Base-by-base conservation (phyloP, 2,888 invertebrate species). In the Cryptus armator region DNA sequence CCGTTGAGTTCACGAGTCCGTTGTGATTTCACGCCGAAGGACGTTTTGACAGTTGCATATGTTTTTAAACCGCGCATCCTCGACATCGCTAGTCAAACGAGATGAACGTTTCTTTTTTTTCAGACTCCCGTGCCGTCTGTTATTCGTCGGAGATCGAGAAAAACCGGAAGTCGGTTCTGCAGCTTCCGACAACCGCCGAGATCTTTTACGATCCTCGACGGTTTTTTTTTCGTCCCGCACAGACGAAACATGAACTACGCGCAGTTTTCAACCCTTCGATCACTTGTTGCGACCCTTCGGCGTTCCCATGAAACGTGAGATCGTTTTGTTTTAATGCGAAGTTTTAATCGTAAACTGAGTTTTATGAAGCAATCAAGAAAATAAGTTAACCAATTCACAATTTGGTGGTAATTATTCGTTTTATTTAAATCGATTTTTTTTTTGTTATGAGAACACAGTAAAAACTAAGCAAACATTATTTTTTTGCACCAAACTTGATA, bases 381-480 rank as follows among this genome's bases (percentile, higher is more conserved):
- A 56, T 56, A 37, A 16, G 4, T 19, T 16, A 29, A 19, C 43
- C n/a, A 10, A 2, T 5, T 37, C 3, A 12, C 10, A 4, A 29
- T 16, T 76, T 66, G 56, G 32, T 84, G 76, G 64, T 72, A 29
- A 62, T 74, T 79, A 66, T 80, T 79, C 68, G 48, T 81, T 83
- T 87, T 82, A 81, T 77, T 84, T 48, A 67, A 79, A 83, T 84
- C 70, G 84, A 88, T 87, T 87, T 89, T 83, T 87, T 87, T 87
- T 89, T 88, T 89, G 85, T 81, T 84, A 86, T 87, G 88, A 89
- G 89, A 90, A 90, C 89, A 89, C 83, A 86, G 86, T 85, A 88
- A 87, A 81, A 84, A 87, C 86, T 86, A 87, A 85, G 83, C 81
- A 71, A 85, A 86, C 80, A 78, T 85, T 48, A 51, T 78, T 70